phyloP scores from a whole-genome alignment of 2,113 vertebrate species.

The Fregata magnificens region DNA sequence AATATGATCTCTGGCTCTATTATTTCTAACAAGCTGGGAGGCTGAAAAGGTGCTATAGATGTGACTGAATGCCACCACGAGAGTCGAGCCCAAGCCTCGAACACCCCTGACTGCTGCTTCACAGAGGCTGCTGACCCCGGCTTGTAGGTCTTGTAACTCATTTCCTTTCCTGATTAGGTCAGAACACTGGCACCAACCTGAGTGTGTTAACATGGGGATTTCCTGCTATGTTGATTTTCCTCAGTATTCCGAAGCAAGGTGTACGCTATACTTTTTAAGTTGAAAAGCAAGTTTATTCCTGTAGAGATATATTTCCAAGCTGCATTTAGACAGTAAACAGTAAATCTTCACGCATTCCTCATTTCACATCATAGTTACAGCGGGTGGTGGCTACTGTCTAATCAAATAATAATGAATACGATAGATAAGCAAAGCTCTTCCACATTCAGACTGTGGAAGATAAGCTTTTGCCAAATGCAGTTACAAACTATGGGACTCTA shows the following conservation, averaged over 20 bases:
- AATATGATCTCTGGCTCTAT: neutral
- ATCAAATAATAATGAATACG: neutral
- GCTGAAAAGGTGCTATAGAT: neutral
- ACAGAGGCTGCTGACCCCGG: neutral
- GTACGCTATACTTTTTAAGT: neutral
- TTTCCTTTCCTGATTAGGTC: constrained; percentile 33
- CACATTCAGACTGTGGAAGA: neutral
- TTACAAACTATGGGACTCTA: neutral
- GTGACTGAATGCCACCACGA: neutral
- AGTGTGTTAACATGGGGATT: neutral
- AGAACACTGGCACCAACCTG: neutral
- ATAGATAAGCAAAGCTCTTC: neutral
- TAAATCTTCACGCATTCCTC: neutral
- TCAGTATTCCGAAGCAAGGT: neutral
- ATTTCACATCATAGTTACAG: neutral
- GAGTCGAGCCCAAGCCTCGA: neutral
- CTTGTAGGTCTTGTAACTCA: neutral
- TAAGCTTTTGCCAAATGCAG: neutral
- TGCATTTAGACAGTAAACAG: neutral
- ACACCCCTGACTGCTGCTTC: neutral
- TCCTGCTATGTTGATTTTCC: neutral
- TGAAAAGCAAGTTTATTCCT: neutral
- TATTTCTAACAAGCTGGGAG: neutral
- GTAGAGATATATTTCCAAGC: neutral
- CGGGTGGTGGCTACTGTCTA: neutral